Base-by-base conservation (phyloP, 2,113 vertebrate species). In the Dipodomys ordii region DNA sequence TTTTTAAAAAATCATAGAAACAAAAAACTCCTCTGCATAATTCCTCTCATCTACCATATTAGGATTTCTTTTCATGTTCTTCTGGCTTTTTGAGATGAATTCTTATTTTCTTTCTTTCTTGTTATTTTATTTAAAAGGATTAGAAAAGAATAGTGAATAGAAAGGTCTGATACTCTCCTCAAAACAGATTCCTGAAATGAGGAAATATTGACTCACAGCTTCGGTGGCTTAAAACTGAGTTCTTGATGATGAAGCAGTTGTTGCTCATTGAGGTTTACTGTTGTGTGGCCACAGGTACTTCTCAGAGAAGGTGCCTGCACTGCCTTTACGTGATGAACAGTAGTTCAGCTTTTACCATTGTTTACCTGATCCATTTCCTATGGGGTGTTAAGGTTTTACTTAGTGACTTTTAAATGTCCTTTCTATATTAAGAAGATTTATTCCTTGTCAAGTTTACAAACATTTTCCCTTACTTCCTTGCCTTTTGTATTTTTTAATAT, bases 401-500 rank as follows among this genome's bases (percentile, higher is more conserved):
- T 87, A 81, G 12, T 97, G 95, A 81, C 95, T 91, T 86, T 95
- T 84, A 95, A 94, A 71, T 96, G 60, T 60, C 89, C 73, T 95
- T 95, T 95, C 88, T 84, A 87, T 91, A 94, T 95, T 95, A 95
- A 93, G 64, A 95, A 87, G 93, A 96, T 93, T 95, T 95, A 94
- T 96, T 96, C 87, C 91, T 95, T 87, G 93, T 93, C 84, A 85
- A 94, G 87, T 95, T 95, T 94, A 87, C 67, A 89, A 96, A 91
- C 30, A 71, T 94, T 93, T 28, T 57, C 74, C 39, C 53, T 68
- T 87, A 67, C 35, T 95, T 95, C 62, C 80, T 87, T 95, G 77
- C 73, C 81, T 95, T 94, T 95, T 96, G 53, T 62, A 28, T 87
- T 96, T 95, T 94, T 96, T 92, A 96, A 95, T 89, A 96, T 94